Conservation (phyloP, 2,888 invertebrate genomes). For the Orthosia gracilis region DNA sequence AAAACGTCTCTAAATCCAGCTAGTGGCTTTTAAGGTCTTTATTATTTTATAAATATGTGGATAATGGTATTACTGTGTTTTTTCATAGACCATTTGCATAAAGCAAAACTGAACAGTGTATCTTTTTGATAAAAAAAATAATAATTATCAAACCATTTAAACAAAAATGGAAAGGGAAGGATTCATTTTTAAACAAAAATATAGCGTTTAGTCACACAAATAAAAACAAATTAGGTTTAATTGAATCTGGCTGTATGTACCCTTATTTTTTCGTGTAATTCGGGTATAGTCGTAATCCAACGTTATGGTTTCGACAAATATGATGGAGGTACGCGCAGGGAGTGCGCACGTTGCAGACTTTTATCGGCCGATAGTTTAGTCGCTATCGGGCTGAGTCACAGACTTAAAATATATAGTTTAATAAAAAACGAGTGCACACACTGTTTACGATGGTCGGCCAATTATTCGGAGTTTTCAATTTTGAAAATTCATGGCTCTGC, state of each 20-base stretch:
- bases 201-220: slow-evolving; percentile 47
- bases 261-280: slow-evolving; percentile 7
- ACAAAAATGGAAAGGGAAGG: slow-evolving; percentile 44
- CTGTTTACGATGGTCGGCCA: slow-evolving; percentile 59
- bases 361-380: slow-evolving; percentile 53
- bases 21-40: slow-evolving; percentile 14
- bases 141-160: slow-evolving; percentile 42
- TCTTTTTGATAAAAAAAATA: slow-evolving; percentile 36
- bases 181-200: slow-evolving; percentile 36
- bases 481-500: slow-evolving; percentile 43
- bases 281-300: slow-evolving; percentile 11
- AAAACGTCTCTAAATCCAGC: not conserved
- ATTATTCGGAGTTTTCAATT: slow-evolving; percentile 46
- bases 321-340: slow-evolving; percentile 58
- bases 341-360: slow-evolving; percentile 58
- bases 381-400: slow-evolving; percentile 41
- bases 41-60: slow-evolving; percentile 5
- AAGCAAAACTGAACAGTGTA: slow-evolving; percentile 4
- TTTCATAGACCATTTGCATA: not conserved
- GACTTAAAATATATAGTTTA: slow-evolving; percentile 56
- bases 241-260: slow-evolving; percentile 11
- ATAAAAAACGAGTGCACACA: slow-evolving; percentile 60
- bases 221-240: slow-evolving; percentile 35
- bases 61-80: slow-evolving; percentile 1
- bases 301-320: slow-evolving; percentile 16